Base-by-base conservation (phyloP, 2,797 vertebrate species). In the Acridotheres tristis region DNA sequence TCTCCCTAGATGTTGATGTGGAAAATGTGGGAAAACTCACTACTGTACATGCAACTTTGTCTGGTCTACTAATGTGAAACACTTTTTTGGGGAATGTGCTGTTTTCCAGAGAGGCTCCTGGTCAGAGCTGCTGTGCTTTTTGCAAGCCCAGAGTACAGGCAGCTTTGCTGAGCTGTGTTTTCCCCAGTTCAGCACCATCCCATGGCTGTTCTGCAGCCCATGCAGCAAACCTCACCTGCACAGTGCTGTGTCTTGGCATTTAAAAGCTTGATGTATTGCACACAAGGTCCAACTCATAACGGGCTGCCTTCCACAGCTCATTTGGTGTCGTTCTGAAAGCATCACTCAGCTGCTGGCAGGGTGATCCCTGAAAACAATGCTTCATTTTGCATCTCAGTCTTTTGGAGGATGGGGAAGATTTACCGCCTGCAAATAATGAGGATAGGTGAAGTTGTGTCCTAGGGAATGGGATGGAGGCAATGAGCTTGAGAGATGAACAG, bases 331-430 rank as follows among this genome's bases (percentile, higher is more conserved):
- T 81, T 93, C 51, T 80, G 76, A 88, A 42, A 84, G 55, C 90
- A 96, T 97, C 92, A 86, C 82, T 96, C 95, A 92, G 79, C 82
- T 68, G 34, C 85, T 91, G 95, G 85, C 94, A 78, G 81, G 0
- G 2, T 3, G 54, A 45, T 54, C 82, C 88, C 94, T 78, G 93
- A 69, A 85, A 96, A 88, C 72, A 91, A 84, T n/a, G 89, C 87
- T 93, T 92, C 66, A 16, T 63, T 93, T 81, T 92, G 89, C 87
- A 89, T 89, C 75, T 55, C n/a, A 22, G 26, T 40, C 81, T 76
- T 91, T 57, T 59, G 66, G 62, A 78, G 69, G 63, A 54, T 32
- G 26, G 38, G 50, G 16, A 75, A 86, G 90, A 92, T 95, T 93
- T 94, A 91, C 45, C 75, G 27, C 72, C 79, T 53, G n/a, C 85